Conservation (phyloP, 30 jellyfish, hydroid and myxozoan species). For the Cassiopea xamachana region DNA sequence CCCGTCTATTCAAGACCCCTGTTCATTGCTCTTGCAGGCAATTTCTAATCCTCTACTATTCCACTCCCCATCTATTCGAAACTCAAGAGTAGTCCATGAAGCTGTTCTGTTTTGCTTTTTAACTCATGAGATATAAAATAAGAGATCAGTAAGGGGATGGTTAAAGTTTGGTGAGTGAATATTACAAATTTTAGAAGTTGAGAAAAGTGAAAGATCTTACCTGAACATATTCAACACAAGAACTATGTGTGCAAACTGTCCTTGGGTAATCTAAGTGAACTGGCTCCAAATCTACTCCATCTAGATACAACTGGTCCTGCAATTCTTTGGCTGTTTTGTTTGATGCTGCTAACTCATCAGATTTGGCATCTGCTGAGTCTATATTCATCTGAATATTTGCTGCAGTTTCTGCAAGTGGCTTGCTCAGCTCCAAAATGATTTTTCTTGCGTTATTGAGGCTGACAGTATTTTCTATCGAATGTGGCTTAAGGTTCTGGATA, state of each 20-base stretch:
- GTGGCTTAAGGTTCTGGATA: slow-evolving; percentile 52
- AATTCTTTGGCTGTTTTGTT: slow-evolving; percentile 65
- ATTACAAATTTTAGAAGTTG: background rate
- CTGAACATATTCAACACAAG: slow-evolving; percentile 65
- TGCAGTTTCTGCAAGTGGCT: slow-evolving; percentile 68
- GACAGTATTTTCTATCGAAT: slow-evolving; percentile 51
- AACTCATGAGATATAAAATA: too few species aligned
- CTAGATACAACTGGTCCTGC: slow-evolving; percentile 39
- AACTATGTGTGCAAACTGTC: slow-evolving; percentile 56
- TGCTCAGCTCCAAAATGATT: slow-evolving; percentile 63
- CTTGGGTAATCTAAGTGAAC: slow-evolving; percentile 53
- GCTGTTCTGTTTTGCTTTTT: too few species aligned
- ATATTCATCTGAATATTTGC: slow-evolving; percentile 56
- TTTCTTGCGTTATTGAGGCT: slow-evolving; percentile 69
- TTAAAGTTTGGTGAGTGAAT: too few species aligned
- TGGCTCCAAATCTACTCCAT: slow-evolving; percentile 31
- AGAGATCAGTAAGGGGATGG: too few species aligned
- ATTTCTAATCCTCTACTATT: too few species aligned
- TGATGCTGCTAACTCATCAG: slow-evolving; percentile 40
- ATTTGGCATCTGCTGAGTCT: slow-evolving; percentile 50
- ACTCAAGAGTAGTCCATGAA: too few species aligned
- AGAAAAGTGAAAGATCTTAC: background rate
- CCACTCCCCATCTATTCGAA: too few species aligned
- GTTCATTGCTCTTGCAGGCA: too few species aligned
- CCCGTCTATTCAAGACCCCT: too few species aligned